Percentiles rank a stretch among this genome's conserved stretches.
phyloP scores from a whole-genome alignment of 2,113 vertebrate species.

The Prolemur simus region DNA sequence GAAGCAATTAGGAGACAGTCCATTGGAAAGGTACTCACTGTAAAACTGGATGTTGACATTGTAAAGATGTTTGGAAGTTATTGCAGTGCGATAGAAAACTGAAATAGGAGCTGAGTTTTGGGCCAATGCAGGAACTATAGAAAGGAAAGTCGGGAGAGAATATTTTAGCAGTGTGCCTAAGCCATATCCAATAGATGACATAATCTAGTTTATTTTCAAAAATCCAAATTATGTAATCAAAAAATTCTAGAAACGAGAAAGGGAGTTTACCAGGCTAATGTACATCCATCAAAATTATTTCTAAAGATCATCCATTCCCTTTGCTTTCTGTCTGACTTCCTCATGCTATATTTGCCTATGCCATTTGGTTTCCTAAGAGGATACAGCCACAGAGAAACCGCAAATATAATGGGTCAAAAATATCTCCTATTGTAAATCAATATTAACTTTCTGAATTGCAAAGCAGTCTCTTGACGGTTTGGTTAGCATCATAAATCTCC shows the following conservation, averaged over 20 bases:
- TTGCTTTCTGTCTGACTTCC: background rate
- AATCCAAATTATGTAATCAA: background rate
- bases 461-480: background rate
- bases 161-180: background rate
- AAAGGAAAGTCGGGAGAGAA: background rate
- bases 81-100: background rate
- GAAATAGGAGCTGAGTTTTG: background rate
- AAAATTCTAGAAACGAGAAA: background rate
- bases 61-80: slow-evolving; percentile 31
- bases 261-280: background rate
- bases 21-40: slow-evolving; percentile 51
- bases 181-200: background rate
- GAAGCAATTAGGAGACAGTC: slow-evolving; percentile 40
- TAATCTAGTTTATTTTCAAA: background rate
- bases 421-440: background rate
- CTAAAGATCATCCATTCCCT: background rate
- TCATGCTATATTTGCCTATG: background rate
- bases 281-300: background rate
- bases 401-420: background rate
- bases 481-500: background rate
- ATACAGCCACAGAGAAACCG: background rate
- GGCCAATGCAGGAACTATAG: background rate
- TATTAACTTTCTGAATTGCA: background rate
- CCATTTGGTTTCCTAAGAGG: background rate
- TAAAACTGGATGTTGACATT: slow-evolving; percentile 54